A percentile compares a stretch with the other conserved stretches of the same genome.
Evolutionary conservation across 2,888 invertebrate genomes (phyloP).

Genomic region (Scaptomyza parva): DNA sequence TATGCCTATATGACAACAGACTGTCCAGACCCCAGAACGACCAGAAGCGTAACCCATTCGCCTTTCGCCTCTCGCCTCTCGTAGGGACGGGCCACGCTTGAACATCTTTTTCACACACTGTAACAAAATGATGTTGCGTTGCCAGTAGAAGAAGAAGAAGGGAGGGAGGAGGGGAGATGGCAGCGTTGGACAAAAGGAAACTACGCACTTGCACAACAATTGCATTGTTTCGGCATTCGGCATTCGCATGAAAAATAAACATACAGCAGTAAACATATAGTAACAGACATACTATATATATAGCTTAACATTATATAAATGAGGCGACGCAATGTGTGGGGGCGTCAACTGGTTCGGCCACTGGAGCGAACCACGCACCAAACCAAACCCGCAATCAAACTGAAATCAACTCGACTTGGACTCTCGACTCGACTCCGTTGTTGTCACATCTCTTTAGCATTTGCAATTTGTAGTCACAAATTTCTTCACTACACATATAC

Average conservation of each 20-base stretch:
- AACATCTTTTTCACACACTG: slow-evolving; percentile 66
- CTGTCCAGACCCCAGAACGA: background rate
- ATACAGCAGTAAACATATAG: background rate
- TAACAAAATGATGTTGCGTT: slow-evolving; percentile 37
- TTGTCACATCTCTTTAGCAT: slow-evolving; percentile 61
- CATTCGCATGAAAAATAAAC: slow-evolving; percentile 51
- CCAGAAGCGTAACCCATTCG: slow-evolving; percentile 55
- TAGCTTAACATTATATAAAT: slow-evolving; percentile 66
- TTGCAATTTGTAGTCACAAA: slow-evolving; percentile 69
- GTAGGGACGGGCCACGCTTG: slow-evolving; percentile 40
- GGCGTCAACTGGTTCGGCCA: slow-evolving; percentile 72
- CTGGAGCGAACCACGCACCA: slow-evolving; percentile 50
- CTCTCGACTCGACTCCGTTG: too few species aligned
- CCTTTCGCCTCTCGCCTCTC: background rate
- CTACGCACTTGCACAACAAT: slow-evolving; percentile 71
- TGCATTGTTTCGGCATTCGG: slow-evolving; percentile 58
- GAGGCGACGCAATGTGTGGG: slow-evolving; percentile 75
- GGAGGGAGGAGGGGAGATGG: background rate
- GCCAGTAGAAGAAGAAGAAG: slow-evolving; percentile 1
- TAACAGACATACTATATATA: background rate
- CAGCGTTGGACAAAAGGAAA: background rate
- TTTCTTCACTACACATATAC: slow-evolving; percentile 5
- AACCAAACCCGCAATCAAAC: slow-evolving; percentile 19
- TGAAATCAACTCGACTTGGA: background rate
- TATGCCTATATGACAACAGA: slow-evolving; percentile 52